Percentiles rank a stretch among this genome's conserved stretches.
Conservation (phyloP, 2,888 invertebrate species). For the Megalurothrips usitatus region DNA sequence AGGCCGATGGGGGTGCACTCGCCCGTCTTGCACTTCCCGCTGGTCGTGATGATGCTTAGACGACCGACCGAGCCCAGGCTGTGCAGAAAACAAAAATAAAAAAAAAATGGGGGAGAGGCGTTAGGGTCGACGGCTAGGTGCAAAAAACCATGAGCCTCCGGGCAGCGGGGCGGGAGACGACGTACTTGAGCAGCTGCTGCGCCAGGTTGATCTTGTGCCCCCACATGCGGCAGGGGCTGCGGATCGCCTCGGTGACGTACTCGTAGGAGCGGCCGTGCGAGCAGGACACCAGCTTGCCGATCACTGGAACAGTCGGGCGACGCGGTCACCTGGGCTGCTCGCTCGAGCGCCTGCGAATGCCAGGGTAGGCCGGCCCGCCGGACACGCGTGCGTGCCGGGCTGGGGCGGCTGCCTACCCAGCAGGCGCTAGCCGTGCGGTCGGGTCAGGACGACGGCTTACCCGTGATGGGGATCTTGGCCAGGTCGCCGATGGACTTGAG, state of each 20-base stretch:
- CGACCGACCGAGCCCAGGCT: slow-evolving; percentile 11
- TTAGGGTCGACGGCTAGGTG: no score
- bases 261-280: slow-evolving; percentile 59
- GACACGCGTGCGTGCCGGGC: background rate
- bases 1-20: slow-evolving; percentile 43
- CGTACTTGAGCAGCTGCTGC: slow-evolving; percentile 10
- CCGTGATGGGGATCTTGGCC: slow-evolving; percentile 1
- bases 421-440: background rate
- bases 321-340: background rate
- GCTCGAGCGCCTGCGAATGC: background rate
- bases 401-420: background rate
- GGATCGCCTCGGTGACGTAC: slow-evolving; percentile 56
- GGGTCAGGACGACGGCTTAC: background rate
- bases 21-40: slow-evolving; percentile 39
- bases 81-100: background rate
- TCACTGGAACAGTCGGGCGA: background rate
- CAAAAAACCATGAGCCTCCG: no score
- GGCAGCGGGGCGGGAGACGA: background rate
- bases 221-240: slow-evolving; percentile 52
- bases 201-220: slow-evolving; percentile 44
- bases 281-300: slow-evolving; percentile 52
- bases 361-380: background rate
- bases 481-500: slow-evolving; percentile 12
- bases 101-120: background rate
- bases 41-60: slow-evolving; percentile 32